Base-by-base conservation (phyloP, 2,888 invertebrate genomes). In the Sarcophaga rosellei region DNA sequence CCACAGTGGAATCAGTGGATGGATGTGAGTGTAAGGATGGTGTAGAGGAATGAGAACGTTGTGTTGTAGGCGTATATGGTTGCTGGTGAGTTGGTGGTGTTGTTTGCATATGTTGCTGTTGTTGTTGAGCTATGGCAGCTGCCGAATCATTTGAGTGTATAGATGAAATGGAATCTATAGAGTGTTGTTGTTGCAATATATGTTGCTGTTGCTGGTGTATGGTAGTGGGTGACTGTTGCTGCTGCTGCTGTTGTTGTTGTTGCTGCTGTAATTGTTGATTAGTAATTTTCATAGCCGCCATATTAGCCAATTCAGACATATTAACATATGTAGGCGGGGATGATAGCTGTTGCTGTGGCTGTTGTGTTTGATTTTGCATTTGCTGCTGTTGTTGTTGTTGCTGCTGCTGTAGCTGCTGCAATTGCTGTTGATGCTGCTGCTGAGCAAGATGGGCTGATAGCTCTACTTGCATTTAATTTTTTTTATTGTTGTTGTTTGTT, bases 281-380 rank as follows among this genome's bases (percentile, higher is more conserved):
- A 93, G 85, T 96, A 93, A 93, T 96, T 94, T 94, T 97, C 93
- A 94, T 95, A 15, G 97, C 97, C 65, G 97, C 97, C 94, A 97
- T 94, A 90, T 95, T 96, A 35, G 97, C 97, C 92, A 98, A 93
- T 92, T 98, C 98, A 88, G 97, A 97, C 97, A 97, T 97, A 92
- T 98, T 98, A 90, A 97, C 97, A 93, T 98, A 98, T 91, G 97
- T 95, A 35, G 98, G 98, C 93, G 96, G 96, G 65, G 90, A 90
- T 61, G 79, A 86, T 63, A 89, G 89, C 76, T 88, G 89, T 53
- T 81, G 89, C 15, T 87, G 88, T 72, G 89, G 89, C 57, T 89
- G 90, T 35, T 35, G 35, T 2, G 15, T 1, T 15, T 15, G 47
- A 47, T 47, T 47, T 11, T 47, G 47, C 47, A 35, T 35, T 65